Evolutionary conservation across 1,140 invertebrate genomes (phyloP), one percentile per base, ranked within the genome.

Genomic region (Drosophila biarmipes): DNA sequence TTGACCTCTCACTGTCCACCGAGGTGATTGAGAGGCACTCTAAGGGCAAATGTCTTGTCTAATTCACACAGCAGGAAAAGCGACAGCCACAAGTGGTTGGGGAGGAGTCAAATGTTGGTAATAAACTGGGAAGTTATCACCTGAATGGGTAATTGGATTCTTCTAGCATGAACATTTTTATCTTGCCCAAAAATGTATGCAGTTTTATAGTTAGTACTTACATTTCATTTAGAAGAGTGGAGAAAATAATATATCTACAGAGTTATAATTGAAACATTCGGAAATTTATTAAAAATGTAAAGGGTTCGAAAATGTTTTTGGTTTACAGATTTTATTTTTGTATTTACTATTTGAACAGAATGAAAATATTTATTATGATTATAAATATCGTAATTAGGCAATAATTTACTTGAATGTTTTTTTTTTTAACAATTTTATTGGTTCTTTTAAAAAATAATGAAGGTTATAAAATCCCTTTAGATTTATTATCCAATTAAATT

Each of bases 21-120:
- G 24, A 57, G 63, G 62, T 79, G 82, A 87, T 87, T 78, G 82
- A 89, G 84, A 63, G 72, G 40, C 71, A 62, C 61, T 67, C 15
- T 34, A 0, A 19, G 11, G 64, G 21, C 66, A 73, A 73, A 73
- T 76, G 82, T 82, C 74, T 79, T 89, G 71, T 87, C 82, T 81
- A 86, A 87, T 87, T 86, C 58, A 51, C 68, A 59, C 64, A 82
- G 74, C 62, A 54, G 52, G 73, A 63, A 21, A 40, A 27, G 12
- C 19, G 14, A 19, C 10, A 71, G 69, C 68, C 29, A 73, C 57
- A 73, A 53, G 58, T 73, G 48, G 48, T 63, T 63, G 49, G 43
- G 37, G 14, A 12, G 6, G 7, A 17, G 2, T 38, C 0, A 0
- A 57, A 4, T 38, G 38, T 46, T 31, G 1, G 37, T 17, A 7